Conservation (phyloP, 2,888 invertebrate genomes). For the Macrophya annulata region DNA sequence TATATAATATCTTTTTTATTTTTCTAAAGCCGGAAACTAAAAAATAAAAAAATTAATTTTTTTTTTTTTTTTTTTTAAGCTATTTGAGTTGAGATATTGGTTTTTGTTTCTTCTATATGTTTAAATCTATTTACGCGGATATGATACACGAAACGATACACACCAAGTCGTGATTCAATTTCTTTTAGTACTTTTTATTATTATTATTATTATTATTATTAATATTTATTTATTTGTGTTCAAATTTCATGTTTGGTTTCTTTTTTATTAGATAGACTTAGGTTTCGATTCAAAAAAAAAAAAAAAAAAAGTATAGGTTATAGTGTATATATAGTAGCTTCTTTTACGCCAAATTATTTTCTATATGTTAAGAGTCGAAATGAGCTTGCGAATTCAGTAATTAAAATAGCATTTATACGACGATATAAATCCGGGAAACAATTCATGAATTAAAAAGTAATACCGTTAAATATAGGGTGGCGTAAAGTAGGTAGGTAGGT, state of each 20-base stretch:
- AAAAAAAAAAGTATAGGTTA: no score
- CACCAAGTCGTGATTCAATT: not conserved
- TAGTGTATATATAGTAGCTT: not conserved
- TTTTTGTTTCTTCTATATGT: not conserved
- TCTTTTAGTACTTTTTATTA: no score
- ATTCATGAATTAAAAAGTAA: not conserved
- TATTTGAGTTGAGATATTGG: not conserved
- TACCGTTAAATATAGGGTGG: not conserved
- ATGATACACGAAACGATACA: not conserved
- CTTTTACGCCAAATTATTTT: no score
- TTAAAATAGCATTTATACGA: not conserved
- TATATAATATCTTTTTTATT: not conserved
- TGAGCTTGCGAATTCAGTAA: not conserved
- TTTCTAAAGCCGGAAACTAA: constrained; percentile 7
- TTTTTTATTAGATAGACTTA: not conserved
- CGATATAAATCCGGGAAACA: not conserved
- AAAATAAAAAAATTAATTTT: no score
- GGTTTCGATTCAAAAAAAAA: not conserved
- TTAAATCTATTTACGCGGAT: not conserved
- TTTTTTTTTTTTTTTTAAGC: not conserved
- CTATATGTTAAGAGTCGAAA: no score
- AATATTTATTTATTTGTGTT: no score
- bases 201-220: no score
- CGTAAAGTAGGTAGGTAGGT: not conserved
- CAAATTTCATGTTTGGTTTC: not conserved